Evolutionary conservation across 2,113 vertebrate species (phyloP).

Genomic region (Colossoma macropomum): DNA sequence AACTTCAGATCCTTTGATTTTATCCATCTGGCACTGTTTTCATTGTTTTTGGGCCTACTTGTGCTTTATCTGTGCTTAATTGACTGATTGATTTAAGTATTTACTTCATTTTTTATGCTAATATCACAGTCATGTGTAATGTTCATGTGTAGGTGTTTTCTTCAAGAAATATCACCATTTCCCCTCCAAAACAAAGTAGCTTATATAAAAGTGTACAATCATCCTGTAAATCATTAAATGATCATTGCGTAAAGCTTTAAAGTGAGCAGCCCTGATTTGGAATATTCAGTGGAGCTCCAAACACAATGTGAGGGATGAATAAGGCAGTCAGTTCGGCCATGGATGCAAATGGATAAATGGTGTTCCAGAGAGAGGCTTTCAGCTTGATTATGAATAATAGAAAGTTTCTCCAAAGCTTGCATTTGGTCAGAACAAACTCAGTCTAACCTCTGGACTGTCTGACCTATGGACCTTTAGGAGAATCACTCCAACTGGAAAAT

Average conservation of each 20-base stretch:
- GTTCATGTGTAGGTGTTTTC: too few relatives aligned
- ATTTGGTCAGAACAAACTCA: background rate
- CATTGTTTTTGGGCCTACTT: too few relatives aligned
- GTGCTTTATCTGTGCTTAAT: too few relatives aligned
- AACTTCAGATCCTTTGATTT: background rate
- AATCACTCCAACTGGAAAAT: background rate
- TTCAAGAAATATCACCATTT: background rate
- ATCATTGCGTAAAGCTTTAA: slow-evolving; percentile 4
- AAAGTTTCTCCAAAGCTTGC: slow-evolving; percentile 62
- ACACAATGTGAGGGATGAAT: slow-evolving; percentile 66
- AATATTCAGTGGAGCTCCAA: slow-evolving; percentile 58
- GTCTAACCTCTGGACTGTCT: slow-evolving; percentile 4
- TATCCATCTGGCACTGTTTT: background rate
- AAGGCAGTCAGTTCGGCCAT: slow-evolving; percentile 64
- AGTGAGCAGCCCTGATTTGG: slow-evolving; percentile 30
- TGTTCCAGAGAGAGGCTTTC: slow-evolving; percentile 68
- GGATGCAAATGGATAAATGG: slow-evolving; percentile 77
- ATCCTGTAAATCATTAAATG: slow-evolving; percentile 29
- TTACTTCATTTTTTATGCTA: too few relatives aligned
- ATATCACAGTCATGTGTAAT: too few relatives aligned
- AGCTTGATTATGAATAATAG: slow-evolving; percentile 74
- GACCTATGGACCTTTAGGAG: slow-evolving; percentile 24
- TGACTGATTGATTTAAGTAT: too few relatives aligned
- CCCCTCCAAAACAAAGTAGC: background rate
- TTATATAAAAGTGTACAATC: slow-evolving; percentile 14